These are phyloP conservation scores for Cavia aperea DNA, from an alignment of 2,113 vertebrate genomes.

Conservation along the genomic window DNA sequence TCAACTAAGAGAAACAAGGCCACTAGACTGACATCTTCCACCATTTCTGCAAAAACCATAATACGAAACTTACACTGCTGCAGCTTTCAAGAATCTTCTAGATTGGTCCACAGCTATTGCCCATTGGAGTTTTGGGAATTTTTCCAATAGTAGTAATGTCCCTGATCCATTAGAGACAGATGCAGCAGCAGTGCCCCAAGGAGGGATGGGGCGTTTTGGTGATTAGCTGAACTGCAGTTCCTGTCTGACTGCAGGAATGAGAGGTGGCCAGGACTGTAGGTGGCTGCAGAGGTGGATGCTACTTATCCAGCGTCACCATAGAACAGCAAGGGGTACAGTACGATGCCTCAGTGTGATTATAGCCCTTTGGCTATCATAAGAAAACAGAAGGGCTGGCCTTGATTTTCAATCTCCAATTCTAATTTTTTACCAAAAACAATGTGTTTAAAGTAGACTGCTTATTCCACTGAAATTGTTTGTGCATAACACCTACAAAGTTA, in stretches of 20 bases:
- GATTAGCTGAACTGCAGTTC: not conserved
- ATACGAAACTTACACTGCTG: not conserved
- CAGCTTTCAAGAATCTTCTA: not conserved
- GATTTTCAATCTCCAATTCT: not conserved
- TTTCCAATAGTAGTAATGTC: not conserved
- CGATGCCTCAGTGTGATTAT: not conserved
- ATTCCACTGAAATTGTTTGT: not conserved
- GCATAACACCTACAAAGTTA: not conserved
- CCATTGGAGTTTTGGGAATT: not conserved
- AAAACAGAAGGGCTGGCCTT: not conserved
- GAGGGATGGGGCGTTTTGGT: not conserved
- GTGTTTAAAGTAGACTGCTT: not conserved
- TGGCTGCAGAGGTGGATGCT: not conserved
- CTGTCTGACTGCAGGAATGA: not conserved
- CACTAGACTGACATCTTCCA: not conserved
- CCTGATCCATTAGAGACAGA: not conserved
- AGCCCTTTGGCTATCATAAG: not conserved
- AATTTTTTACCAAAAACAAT: not conserved
- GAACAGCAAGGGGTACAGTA: not conserved
- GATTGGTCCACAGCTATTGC: not conserved
- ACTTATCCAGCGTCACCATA: not conserved
- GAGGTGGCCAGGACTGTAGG: not conserved
- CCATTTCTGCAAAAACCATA: not conserved
- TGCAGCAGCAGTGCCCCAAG: not conserved
- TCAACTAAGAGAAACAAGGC: not conserved